phyloP scores from a whole-genome alignment of 2,888 invertebrate genomes.

The Tromatobia lineatoria region DNA sequence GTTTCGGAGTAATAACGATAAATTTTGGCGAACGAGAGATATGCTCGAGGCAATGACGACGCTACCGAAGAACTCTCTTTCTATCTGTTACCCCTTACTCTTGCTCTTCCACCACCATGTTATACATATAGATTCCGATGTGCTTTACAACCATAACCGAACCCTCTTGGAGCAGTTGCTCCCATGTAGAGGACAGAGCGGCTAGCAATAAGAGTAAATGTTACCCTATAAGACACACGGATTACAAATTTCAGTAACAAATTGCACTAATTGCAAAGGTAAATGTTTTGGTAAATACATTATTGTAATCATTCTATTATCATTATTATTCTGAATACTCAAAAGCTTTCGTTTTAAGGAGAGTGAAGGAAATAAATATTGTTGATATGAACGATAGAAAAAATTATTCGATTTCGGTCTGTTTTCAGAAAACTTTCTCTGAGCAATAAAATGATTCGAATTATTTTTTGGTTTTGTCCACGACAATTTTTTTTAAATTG shows the following conservation, averaged over 20 bases:
- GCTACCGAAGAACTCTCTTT: slow-evolving; percentile 35
- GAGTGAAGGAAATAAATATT: no score
- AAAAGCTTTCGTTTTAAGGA: no score
- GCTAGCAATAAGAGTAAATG: background rate
- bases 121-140: slow-evolving; percentile 8
- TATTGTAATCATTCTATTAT: no score
- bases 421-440: no score
- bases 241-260: no score
- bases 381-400: no score
- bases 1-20: slow-evolving; percentile 73
- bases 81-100: slow-evolving; percentile 19
- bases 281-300: no score
- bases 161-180: background rate
- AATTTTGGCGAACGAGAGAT: slow-evolving; percentile 61
- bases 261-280: no score
- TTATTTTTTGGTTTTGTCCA: background rate
- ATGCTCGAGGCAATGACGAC: slow-evolving; percentile 44
- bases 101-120: background rate
- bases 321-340: no score
- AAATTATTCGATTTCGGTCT: no score
- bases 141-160: background rate
- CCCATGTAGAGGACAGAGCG: background rate
- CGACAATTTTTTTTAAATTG: no score
- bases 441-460: background rate
- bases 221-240: background rate